These are phyloP conservation scores for Bedellia somnulentella DNA, from an alignment of 2,888 invertebrate species.

Conservation along the genomic window DNA sequence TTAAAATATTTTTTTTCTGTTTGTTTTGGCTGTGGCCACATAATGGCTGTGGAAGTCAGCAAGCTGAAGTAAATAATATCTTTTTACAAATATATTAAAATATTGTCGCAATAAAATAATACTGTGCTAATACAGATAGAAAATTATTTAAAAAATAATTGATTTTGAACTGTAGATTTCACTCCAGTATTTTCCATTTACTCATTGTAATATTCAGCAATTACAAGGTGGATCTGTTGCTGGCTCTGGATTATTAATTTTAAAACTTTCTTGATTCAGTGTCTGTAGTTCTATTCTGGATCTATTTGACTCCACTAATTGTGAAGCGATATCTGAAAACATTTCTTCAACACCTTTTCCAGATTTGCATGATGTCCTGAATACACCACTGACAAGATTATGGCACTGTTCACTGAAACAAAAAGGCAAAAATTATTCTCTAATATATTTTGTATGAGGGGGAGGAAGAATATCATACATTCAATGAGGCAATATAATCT, in stretches of 20 bases:
- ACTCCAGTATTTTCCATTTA: too few relatives aligned
- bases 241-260: slow-evolving; percentile 68
- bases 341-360: slow-evolving; percentile 87
- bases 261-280: slow-evolving; percentile 76
- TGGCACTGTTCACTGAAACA: slow-evolving; percentile 84
- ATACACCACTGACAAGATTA: slow-evolving; percentile 83
- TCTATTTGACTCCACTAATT: slow-evolving; percentile 76
- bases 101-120: too few relatives aligned
- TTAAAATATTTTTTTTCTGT: too few relatives aligned
- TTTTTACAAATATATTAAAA: too few relatives aligned
- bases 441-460: neutral
- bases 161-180: too few relatives aligned
- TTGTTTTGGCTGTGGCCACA: too few relatives aligned
- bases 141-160: too few relatives aligned
- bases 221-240: slow-evolving; percentile 49
- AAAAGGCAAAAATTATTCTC: slow-evolving; percentile 7
- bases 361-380: slow-evolving; percentile 87
- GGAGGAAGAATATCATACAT: too few relatives aligned
- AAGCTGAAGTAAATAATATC: too few relatives aligned
- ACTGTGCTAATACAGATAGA: too few relatives aligned
- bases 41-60: too few relatives aligned
- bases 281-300: slow-evolving; percentile 82
- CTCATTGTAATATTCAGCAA: too few relatives aligned
- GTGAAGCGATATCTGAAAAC: slow-evolving; percentile 86
- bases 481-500: neutral